Evolutionary conservation across 1,140 invertebrate species (phyloP).

Genomic region (Parapsyche elsis): DNA sequence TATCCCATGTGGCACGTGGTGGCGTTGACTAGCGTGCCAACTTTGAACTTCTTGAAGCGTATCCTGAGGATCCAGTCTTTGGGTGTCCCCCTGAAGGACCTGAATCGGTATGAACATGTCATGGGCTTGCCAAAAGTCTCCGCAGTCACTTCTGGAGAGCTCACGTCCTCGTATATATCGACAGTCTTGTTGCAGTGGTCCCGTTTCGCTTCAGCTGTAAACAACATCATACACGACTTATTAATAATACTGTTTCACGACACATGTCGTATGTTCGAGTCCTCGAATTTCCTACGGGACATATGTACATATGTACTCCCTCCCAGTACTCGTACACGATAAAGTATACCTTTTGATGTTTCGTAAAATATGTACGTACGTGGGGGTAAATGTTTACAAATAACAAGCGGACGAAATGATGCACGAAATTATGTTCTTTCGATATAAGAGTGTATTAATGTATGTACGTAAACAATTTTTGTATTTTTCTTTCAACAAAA

Average conservation of each 20-base stretch:
- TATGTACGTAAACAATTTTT: too few species aligned
- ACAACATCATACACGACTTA: neutral
- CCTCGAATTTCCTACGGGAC: too few species aligned
- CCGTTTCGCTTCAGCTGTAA: slow-evolving; percentile 72
- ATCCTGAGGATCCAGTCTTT: slow-evolving; percentile 90
- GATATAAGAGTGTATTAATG: too few species aligned
- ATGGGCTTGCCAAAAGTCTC: slow-evolving; percentile 84
- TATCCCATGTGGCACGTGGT: slow-evolving; percentile 87
- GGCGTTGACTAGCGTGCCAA: slow-evolving; percentile 85
- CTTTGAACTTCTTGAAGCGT: slow-evolving; percentile 92
- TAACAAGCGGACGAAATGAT: too few species aligned
- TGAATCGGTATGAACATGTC: slow-evolving; percentile 89
- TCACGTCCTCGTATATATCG: slow-evolving; percentile 90
- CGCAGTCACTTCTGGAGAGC: slow-evolving; percentile 84
- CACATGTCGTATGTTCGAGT: neutral
- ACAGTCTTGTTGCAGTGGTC: slow-evolving; percentile 93
- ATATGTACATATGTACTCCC: too few species aligned
- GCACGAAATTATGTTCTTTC: too few species aligned
- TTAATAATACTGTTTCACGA: neutral
- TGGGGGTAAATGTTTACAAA: too few species aligned
- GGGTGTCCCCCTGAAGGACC: slow-evolving; percentile 82
- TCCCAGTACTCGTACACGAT: too few species aligned
- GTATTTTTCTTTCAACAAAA: neutral
- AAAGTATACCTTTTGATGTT: too few species aligned
- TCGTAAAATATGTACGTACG: too few species aligned